Conservation (phyloP, 1,140 invertebrate species). For the Drosophila cardini region DNA sequence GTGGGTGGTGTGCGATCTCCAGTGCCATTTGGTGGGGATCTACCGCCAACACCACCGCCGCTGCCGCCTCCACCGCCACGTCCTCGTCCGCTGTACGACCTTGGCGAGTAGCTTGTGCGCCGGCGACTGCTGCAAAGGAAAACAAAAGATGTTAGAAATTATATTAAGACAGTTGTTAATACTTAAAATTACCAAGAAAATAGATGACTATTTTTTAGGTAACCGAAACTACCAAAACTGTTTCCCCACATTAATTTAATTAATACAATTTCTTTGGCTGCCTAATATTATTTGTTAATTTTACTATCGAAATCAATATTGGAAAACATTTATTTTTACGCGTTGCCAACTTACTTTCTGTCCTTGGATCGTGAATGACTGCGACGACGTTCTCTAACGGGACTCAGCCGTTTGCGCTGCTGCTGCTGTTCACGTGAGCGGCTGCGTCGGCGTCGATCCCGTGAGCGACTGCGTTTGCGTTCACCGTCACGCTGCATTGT, state of each 20-base stretch:
- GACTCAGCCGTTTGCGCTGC: slow-evolving; percentile 52
- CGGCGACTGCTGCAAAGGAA: slow-evolving; percentile 60
- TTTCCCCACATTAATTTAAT: no score
- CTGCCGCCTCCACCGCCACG: slow-evolving; percentile 36
- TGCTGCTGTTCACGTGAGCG: slow-evolving; percentile 69
- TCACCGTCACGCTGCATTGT: slow-evolving; percentile 52
- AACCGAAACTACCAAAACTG: no score
- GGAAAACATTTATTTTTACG: background rate
- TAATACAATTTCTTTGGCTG: no score
- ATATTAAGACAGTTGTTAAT: background rate
- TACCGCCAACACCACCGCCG: slow-evolving; percentile 22
- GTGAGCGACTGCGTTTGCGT: slow-evolving; percentile 61
- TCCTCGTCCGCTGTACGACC: slow-evolving; percentile 57
- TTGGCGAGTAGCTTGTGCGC: slow-evolving; percentile 71
- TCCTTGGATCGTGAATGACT: slow-evolving; percentile 75
- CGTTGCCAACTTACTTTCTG: slow-evolving; percentile 58
- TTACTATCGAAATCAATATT: no score
- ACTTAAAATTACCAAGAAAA: no score
- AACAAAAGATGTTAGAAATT: slow-evolving; percentile 28
- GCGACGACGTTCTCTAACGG: slow-evolving; percentile 61
- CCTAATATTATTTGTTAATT: no score
- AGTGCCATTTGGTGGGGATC: slow-evolving; percentile 80
- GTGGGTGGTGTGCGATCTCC: slow-evolving; percentile 85
- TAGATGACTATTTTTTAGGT: no score
- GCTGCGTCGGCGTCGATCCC: slow-evolving; percentile 65